These are phyloP conservation scores for Periophthalmus modestus DNA, from an alignment of 2,113 vertebrate species.

Conservation along the genomic window DNA sequence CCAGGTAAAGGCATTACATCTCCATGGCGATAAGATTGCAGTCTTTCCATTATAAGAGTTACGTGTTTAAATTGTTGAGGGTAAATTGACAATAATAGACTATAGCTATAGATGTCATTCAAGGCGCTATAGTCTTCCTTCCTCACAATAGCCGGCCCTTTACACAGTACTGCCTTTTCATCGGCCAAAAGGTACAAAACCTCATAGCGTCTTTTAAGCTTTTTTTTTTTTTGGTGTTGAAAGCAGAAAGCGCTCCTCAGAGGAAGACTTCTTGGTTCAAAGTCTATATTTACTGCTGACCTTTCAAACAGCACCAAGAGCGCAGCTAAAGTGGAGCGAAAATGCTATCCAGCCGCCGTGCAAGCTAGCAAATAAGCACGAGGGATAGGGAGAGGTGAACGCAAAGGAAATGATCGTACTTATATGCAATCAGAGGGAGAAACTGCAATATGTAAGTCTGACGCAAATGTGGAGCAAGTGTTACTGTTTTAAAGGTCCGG, in stretches of 20 bases:
- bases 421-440: background rate
- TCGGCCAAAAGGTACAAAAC: constrained; percentile 10
- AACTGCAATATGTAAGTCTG: background rate
- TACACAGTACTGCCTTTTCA: background rate
- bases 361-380: background rate
- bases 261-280: constrained; percentile 10
- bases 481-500: no score
- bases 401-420: background rate
- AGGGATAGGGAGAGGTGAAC: background rate
- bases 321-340: background rate
- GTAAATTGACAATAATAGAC: background rate
- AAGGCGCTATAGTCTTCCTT: background rate
- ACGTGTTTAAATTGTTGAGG: background rate
- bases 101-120: background rate
- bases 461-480: background rate
- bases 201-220: constrained; percentile 10
- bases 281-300: constrained; percentile 10
- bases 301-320: constrained; percentile 18
- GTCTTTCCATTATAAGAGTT: background rate
- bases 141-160: background rate
- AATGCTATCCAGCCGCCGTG: background rate
- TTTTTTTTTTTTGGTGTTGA: constrained; percentile 12
- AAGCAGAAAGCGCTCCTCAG: constrained; percentile 4
- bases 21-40: background rate
- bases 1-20: no score